Percentiles rank a stretch among this genome's conserved stretches.
Conservation (phyloP, 2,113 vertebrate genomes). For the Antechinus flavipes region DNA sequence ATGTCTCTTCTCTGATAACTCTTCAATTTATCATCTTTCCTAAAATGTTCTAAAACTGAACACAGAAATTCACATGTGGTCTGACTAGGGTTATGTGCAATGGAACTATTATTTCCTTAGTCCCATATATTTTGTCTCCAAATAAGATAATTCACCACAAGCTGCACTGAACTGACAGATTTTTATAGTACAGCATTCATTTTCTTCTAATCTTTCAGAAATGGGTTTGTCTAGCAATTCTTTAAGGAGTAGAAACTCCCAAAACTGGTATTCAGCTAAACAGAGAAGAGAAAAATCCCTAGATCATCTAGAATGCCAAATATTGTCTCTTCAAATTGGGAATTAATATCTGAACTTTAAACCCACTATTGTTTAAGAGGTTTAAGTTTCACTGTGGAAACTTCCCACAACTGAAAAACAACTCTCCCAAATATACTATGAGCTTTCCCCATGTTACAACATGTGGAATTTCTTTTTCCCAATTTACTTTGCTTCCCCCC, state of each 20-base stretch:
- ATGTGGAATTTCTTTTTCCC: background rate
- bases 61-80: background rate
- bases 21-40: background rate
- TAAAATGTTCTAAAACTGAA: background rate
- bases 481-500: background rate
- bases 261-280: background rate
- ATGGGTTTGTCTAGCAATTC: background rate
- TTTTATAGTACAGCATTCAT: background rate
- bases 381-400: slow-evolving; percentile 9
- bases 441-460: background rate
- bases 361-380: background rate
- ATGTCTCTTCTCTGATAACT: background rate
- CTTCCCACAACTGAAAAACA: background rate
- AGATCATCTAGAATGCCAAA: background rate
- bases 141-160: background rate
- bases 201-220: background rate
- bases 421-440: background rate
- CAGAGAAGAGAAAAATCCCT: background rate
- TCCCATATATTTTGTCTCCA: background rate
- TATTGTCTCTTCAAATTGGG: background rate
- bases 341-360: background rate
- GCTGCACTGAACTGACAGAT: background rate
- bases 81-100: background rate
- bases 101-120: background rate
- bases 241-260: background rate